Evolutionary conservation across 2,888 invertebrate genomes (phyloP), one percentile per base, ranked within the genome.

Genomic region (Drosophila demipolita): DNA sequence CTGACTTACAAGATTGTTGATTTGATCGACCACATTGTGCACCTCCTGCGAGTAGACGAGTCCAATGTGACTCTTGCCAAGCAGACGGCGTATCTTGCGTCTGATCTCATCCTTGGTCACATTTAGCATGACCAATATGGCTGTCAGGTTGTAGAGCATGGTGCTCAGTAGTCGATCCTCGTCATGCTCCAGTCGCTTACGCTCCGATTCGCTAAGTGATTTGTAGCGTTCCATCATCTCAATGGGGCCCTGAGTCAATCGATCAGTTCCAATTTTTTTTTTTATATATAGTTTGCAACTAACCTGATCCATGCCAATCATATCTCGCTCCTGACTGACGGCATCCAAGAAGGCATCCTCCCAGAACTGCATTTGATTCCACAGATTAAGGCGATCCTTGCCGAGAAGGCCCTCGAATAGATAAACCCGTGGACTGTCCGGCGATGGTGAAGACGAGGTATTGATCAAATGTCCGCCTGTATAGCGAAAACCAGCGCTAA

Each of bases 341-440:
- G 99, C 99, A 94, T 99, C 99, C 65, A 99, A 94, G 92, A 99
- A 99, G 0, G 98, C 97, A 92, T 99, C 99, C 93, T 99, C 99
- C 99, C 99, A 99, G 93, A 99, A 99, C 91, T 98, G 98, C 97
- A 98, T 98, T 94, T 99, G 98, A 93, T 99, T 99, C 99, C 99
- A 99, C 36, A 99, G 94, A 65, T 95, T 95, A 3, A 97, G 96
- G 80, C 98, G 89, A 82, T 93, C 93, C 71, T 93, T 94, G 90
- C 96, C 95, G 78, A 96, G 93, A 61, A 96, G 93, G 90, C 98
- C 98, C 94, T 99, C 98, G 92, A 98, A 99, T 11, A 99, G 94
- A 92, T 99, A 99, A 0, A 97, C 97, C 76, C 98, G 94, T 1
- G 97, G 96, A 32, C 96, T 96, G 80, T 98, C 98, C 0, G 98